phyloP scores from a whole-genome alignment of 2,113 vertebrate species.

The Phoxinus phoxinus region DNA sequence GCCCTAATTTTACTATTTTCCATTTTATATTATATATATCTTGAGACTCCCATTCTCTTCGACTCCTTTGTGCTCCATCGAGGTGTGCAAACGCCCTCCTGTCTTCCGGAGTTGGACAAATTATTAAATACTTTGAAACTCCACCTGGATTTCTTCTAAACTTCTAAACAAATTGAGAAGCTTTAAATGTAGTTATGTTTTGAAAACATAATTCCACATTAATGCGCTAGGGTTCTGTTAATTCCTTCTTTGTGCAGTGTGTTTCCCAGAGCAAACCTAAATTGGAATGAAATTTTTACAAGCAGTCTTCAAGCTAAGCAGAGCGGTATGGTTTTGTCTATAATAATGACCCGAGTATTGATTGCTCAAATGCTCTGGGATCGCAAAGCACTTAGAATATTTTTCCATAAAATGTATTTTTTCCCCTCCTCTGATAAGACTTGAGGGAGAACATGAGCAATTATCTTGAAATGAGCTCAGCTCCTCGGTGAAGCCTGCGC shows the following conservation, averaged over 20 bases:
- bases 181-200: constrained; percentile 15
- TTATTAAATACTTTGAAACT: not conserved
- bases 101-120: not conserved
- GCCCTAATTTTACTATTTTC: too few species aligned
- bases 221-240: constrained; percentile 37
- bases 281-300: constrained; percentile 24
- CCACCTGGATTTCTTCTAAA: not conserved
- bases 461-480: constrained; percentile 76
- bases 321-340: constrained; percentile 34
- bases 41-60: not conserved
- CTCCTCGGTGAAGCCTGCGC: constrained; percentile 65
- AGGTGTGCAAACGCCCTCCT: not conserved
- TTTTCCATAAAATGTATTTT: constrained; percentile 47
- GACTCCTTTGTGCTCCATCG: not conserved
- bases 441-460: constrained; percentile 70
- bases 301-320: constrained; percentile 23
- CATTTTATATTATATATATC: not conserved
- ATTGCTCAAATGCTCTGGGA: constrained; percentile 54
- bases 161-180: not conserved
- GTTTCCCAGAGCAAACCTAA: constrained; percentile 16
- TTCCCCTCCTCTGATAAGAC: constrained; percentile 69
- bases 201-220: constrained; percentile 9
- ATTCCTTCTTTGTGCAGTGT: constrained; percentile 33
- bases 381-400: constrained; percentile 55
- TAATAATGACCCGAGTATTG: constrained; percentile 52